phyloP scores from a whole-genome alignment of 92 coral and sea anemone genomes.

The Epizoanthus scotinus region DNA sequence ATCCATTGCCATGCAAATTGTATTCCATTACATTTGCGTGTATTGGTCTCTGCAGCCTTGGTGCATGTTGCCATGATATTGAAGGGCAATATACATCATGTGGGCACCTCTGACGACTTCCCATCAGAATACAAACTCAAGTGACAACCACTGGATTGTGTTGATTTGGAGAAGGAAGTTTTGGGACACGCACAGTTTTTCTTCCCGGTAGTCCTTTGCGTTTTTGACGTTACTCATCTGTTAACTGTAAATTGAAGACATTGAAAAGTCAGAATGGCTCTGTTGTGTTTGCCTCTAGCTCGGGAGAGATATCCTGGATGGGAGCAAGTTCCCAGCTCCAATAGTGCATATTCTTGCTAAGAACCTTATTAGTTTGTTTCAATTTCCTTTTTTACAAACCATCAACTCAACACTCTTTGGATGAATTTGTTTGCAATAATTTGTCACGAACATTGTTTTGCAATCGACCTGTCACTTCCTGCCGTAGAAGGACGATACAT shows the following conservation, averaged over 20 bases:
- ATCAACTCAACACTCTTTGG: no score
- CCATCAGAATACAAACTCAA: neutral
- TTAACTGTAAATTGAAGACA: neutral
- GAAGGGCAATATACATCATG: neutral
- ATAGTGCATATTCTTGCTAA: no score
- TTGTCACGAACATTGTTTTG: no score
- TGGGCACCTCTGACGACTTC: neutral
- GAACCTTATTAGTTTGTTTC: no score
- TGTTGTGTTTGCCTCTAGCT: neutral
- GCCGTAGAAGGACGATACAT: no score
- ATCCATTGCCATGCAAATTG: conserved; percentile 7
- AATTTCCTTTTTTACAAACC: no score
- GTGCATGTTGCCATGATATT: neutral
- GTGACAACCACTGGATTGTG: neutral
- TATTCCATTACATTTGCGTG: neutral
- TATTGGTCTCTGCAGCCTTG: neutral
- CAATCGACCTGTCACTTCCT: no score
- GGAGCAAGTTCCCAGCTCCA: no score
- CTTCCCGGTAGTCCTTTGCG: neutral
- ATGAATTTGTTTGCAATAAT: no score
- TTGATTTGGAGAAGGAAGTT: neutral
- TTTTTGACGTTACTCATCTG: neutral
- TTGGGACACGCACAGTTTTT: neutral
- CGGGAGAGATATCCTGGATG: no score
- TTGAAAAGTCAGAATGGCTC: neutral